Percentiles rank a stretch among this genome's conserved stretches.
Conservation (phyloP, 2,113 vertebrate species). For the Python bivittatus region DNA sequence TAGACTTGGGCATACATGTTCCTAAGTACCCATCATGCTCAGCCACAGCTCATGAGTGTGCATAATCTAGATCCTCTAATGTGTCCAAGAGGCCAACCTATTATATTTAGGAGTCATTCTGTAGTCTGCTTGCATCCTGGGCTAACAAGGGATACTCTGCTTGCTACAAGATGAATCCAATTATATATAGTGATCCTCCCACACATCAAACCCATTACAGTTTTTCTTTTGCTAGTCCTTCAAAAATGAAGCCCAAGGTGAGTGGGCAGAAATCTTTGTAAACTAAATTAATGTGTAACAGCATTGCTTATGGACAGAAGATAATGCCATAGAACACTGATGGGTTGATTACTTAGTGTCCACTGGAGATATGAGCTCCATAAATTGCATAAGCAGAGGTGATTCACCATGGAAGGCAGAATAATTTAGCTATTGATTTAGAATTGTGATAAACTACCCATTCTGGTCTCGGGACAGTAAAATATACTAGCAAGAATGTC, state of each 20-base stretch:
- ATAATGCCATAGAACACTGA: slow-evolving; percentile 34
- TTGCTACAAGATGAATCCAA: not conserved
- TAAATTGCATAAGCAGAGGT: slow-evolving; percentile 21
- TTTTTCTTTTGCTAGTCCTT: slow-evolving; percentile 22
- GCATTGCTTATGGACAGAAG: slow-evolving; percentile 13
- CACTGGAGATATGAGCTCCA: slow-evolving; percentile 26
- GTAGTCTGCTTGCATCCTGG: not conserved
- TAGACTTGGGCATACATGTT: too few relatives aligned
- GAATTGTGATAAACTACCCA: slow-evolving; percentile 27
- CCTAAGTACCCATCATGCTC: not conserved
- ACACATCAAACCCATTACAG: not conserved
- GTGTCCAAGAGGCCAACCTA: not conserved
- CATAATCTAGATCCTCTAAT: not conserved
- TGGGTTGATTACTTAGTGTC: slow-evolving; percentile 30
- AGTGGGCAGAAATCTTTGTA: slow-evolving; percentile 24
- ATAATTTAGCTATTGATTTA: slow-evolving; percentile 51
- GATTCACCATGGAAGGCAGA: slow-evolving; percentile 42
- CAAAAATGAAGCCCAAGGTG: slow-evolving; percentile 35
- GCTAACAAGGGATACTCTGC: not conserved
- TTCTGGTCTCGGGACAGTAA: slow-evolving; percentile 14
- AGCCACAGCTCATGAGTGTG: not conserved
- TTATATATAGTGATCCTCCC: slow-evolving; percentile 5
- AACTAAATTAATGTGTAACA: slow-evolving; percentile 39
- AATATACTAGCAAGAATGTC: slow-evolving; percentile 26
- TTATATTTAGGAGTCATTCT: not conserved